Conservation (phyloP, 2,888 invertebrate species). For the Bruchidius siliquastri region DNA sequence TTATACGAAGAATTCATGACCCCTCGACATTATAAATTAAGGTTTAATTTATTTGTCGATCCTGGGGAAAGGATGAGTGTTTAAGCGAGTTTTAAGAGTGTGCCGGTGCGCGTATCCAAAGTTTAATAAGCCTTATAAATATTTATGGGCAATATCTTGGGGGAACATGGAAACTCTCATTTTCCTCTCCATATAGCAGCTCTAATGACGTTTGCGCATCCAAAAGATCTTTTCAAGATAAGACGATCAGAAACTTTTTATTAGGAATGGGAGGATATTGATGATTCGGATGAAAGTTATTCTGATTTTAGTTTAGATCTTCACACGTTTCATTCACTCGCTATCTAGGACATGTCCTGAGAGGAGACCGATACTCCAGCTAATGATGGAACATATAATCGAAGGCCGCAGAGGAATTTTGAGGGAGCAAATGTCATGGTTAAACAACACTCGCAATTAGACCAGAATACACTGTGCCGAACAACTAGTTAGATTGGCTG, state of each 20-base stretch:
- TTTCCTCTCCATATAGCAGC: slow-evolving; percentile 5
- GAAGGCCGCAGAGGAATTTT: too few species aligned
- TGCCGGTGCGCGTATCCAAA: neutral
- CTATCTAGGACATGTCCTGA: too few species aligned
- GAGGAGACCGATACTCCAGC: too few species aligned
- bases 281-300: neutral
- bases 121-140: slow-evolving; percentile 3
- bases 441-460: too few species aligned
- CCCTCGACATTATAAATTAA: neutral
- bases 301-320: too few species aligned
- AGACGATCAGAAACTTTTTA: neutral
- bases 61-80: neutral
- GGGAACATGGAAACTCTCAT: slow-evolving; percentile 2
- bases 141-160: neutral
- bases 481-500: too few species aligned
- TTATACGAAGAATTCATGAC: neutral
- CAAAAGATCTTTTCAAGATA: neutral
- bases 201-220: neutral
- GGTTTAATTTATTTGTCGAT: neutral
- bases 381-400: too few species aligned
- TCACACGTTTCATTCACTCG: too few species aligned
- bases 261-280: neutral
- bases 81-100: neutral
- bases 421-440: too few species aligned
- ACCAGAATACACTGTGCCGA: too few species aligned